A percentile compares a stretch with the other conserved stretches of the same genome.
Conservation (phyloP, 2,888 invertebrate species). For the Portevinia maculata region DNA sequence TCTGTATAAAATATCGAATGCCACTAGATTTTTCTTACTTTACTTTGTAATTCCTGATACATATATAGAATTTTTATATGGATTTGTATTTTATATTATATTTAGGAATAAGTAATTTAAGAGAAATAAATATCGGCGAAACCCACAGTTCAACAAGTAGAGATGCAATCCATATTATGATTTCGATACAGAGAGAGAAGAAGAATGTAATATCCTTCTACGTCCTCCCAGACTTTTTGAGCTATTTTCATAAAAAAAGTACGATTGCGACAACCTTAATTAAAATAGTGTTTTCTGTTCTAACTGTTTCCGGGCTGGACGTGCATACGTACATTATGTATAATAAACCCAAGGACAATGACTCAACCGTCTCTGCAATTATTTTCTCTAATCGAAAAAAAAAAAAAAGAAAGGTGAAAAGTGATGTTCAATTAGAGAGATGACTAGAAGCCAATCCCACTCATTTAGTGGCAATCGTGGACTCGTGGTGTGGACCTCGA, state of each 20-base stretch:
- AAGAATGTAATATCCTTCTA: neutral
- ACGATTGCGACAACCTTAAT: constrained; percentile 52
- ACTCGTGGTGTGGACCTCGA: constrained; percentile 54
- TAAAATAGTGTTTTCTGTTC: constrained; percentile 36
- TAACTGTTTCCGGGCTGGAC: neutral
- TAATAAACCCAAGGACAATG: constrained; percentile 36
- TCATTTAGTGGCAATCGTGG: constrained; percentile 47
- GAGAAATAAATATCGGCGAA: too few relatives aligned
- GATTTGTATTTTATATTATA: too few relatives aligned
- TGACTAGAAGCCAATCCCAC: constrained; percentile 57
- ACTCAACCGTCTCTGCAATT: constrained; percentile 60
- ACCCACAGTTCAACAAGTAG: too few relatives aligned
- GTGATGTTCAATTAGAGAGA: constrained; percentile 68
- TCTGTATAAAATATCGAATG: too few relatives aligned
- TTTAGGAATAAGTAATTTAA: too few relatives aligned
- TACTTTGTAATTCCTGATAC: too few relatives aligned
- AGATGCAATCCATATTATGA: too few relatives aligned
- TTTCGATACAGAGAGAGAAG: too few relatives aligned
- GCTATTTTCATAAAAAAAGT: constrained; percentile 13
- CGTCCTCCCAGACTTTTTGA: constrained; percentile 10
- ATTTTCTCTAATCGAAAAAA: constrained; percentile 63
- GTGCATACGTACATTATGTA: constrained; percentile 5
- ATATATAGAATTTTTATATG: too few relatives aligned
- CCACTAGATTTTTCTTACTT: too few relatives aligned
- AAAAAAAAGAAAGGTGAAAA: constrained; percentile 59